Base-by-base conservation (phyloP, 2,113 vertebrate species). In the Podarcis raffonei region DNA sequence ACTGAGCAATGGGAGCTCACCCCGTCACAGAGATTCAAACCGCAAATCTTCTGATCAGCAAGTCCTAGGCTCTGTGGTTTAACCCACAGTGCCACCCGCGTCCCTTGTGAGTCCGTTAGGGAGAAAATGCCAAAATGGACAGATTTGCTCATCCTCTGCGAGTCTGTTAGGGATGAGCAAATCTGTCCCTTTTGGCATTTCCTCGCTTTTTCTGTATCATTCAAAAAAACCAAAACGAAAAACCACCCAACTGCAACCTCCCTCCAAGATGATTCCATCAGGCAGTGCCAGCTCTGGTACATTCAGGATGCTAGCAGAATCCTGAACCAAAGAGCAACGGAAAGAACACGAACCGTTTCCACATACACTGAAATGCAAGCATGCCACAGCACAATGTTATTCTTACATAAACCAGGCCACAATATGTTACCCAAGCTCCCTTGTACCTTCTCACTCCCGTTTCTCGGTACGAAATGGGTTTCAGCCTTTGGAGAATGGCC, bases 371-470 rank as follows among this genome's bases (percentile, higher is more conserved):
- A 81, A 53, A 62, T 79, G 7, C 62, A 32, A 42, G 59, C 6
- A 35, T 5, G 13, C n/a, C 39, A 27, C 84, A 66, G 15, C 16
- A 72, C 32, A 35, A 11, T 4, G 1, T 7, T 37, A n/a, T n/a
- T 69, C 57, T n/a, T 69, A 35, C 15, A 74, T 57, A 65, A 15
- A 32, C 6, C 77, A 72, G 15, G 16, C 2, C 48, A 65, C 32
- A 82, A 57, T 6, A 30, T 22, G 65, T 16, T 59, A 75, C 12
- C 13, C n/a, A 16, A 42, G 5, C 12, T 22, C 62, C 11, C 22
- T 27, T 32, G 9, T 90, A 90, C 80, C 85, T 87, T 65, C 48
- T 71, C 37, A 87, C 53, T 3, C 81, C 53, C 30, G 76, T 80
- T 62, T 87, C 85, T 35, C 25, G 74, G 37, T 87, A 90, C 7